Conservation (phyloP, 1,140 invertebrate genomes). For the Megalopta genalis region DNA sequence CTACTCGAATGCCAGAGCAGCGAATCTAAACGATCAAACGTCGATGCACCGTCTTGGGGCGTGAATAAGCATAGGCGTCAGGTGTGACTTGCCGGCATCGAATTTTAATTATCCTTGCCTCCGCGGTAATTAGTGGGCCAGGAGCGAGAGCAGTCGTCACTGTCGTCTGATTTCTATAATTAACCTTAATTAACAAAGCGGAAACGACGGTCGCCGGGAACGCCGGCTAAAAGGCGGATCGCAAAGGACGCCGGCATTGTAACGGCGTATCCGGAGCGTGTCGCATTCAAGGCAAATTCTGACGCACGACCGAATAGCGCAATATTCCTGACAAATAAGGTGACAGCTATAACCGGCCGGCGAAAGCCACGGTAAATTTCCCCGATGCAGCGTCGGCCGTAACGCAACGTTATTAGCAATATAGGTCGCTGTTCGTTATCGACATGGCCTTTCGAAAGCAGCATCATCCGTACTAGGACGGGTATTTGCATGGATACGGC, state of each 20-base stretch:
- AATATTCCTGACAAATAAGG: constrained; percentile 22
- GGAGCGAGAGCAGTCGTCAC: neutral
- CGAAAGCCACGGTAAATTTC: constrained; percentile 27
- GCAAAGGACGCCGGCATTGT: neutral
- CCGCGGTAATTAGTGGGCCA: neutral
- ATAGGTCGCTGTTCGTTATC: constrained; percentile 8
- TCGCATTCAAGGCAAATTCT: constrained; percentile 23
- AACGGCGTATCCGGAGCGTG: neutral
- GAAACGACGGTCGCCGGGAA: neutral
- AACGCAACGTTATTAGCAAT: constrained; percentile 24
- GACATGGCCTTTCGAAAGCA: neutral
- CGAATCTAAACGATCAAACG: too few relatives aligned
- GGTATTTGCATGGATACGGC: constrained; percentile 10
- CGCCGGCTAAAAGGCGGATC: neutral
- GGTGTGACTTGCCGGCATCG: neutral
- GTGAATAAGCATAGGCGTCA: too few relatives aligned
- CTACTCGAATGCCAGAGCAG: too few relatives aligned
- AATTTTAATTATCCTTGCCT: neutral
- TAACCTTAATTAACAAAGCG: neutral
- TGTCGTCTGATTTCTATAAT: neutral
- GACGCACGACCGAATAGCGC: constrained; percentile 10
- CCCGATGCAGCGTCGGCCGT: neutral
- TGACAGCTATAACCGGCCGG: constrained; percentile 14
- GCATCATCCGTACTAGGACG: neutral
- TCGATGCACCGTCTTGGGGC: too few relatives aligned